Evolutionary conservation across 2,797 vertebrate genomes (phyloP).

Genomic region (Rhinogobio ventralis): DNA sequence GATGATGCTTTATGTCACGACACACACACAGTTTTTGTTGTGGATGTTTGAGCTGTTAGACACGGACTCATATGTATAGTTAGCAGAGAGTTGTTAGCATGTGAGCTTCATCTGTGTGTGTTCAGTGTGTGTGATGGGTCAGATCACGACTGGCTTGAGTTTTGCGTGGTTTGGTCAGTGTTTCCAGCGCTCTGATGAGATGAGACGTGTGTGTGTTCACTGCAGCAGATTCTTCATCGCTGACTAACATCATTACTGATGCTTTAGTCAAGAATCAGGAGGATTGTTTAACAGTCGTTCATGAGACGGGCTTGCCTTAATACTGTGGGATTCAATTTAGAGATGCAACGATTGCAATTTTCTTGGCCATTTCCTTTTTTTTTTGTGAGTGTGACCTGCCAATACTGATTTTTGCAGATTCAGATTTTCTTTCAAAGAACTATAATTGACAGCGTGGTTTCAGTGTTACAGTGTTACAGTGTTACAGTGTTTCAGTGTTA

Average conservation of each 20-base stretch:
- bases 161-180: neutral
- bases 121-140: neutral
- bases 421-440: too few relatives aligned
- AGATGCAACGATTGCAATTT: too few relatives aligned
- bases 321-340: neutral
- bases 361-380: too few relatives aligned
- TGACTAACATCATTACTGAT: neutral
- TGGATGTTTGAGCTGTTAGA: neutral
- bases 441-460: too few relatives aligned
- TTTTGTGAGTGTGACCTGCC: too few relatives aligned
- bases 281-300: neutral
- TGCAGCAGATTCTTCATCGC: neutral
- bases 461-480: too few relatives aligned
- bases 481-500: too few relatives aligned
- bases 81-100: neutral
- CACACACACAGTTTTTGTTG: neutral
- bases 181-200: neutral
- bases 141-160: neutral
- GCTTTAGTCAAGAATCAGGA: neutral
- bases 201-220: neutral
- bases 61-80: neutral
- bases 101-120: neutral
- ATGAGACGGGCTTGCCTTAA: neutral
- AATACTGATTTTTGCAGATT: too few relatives aligned
- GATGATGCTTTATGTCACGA: too few relatives aligned